These are phyloP conservation scores for Lepus americanus DNA, from an alignment of 2,113 vertebrate species.

Conservation along the genomic window DNA sequence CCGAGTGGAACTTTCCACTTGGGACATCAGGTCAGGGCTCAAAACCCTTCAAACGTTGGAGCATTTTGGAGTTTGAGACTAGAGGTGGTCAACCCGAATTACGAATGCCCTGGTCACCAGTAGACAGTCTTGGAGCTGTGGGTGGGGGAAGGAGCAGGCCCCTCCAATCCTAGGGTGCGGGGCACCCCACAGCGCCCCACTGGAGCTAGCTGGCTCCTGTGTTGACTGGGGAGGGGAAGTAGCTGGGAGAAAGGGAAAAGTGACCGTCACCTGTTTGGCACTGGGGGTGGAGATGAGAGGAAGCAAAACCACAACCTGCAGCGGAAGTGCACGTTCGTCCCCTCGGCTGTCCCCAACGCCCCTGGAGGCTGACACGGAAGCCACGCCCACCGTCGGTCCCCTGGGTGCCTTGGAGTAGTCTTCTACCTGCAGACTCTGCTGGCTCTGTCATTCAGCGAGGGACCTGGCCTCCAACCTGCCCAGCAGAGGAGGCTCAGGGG, in stretches of 20 bases:
- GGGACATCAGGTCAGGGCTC: background rate
- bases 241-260: background rate
- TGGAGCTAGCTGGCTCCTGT: background rate
- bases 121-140: background rate
- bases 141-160: background rate
- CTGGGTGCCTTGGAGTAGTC: background rate
- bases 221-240: background rate
- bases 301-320: background rate
- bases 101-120: no score
- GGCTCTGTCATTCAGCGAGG: background rate
- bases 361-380: background rate
- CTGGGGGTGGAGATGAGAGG: background rate
- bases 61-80: background rate
- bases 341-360: background rate
- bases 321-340: background rate
- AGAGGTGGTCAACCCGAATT: background rate
- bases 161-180: background rate
- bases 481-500: background rate
- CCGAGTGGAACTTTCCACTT: background rate
- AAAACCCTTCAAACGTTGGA: background rate
- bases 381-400: background rate
- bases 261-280: background rate
- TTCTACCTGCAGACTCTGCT: background rate
- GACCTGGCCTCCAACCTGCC: constrained; percentile 15
- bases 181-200: background rate